Evolutionary conservation across 2,888 invertebrate species (phyloP), one percentile per base, ranked within the genome.

Genomic region (Sinopyrophorus schimmeli): DNA sequence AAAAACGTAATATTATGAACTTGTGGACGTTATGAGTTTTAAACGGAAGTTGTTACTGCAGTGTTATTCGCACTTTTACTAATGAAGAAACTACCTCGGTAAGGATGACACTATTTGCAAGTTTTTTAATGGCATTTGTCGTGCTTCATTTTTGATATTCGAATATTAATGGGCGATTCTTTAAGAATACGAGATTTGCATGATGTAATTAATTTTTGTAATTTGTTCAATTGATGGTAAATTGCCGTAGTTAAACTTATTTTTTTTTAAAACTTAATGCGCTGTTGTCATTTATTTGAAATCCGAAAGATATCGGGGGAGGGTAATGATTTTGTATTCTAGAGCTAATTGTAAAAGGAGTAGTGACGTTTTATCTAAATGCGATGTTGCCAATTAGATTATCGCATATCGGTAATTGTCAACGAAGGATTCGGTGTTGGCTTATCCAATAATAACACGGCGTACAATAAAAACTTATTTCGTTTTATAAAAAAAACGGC

Each of bases 71-170:
- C 38, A 47, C 43, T 38, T 41, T 47, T 54, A 47, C 53, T 47
- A 47, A 61, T 62, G 62, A 62, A 62, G 62, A 61, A 57, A 54
- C 61, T 53, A 55, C 60, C 59, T 59, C 60, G 62, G 62, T 62
- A 62, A 62, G 57, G 59, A 59, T 55, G 58, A 58, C 57, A 57
- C 53, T 55, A 51, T 53, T 55, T 32, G 38, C 27, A 31, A 40
- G 26, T 43, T 39, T 43, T 40, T 34, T n/a, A n/a, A 11, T 9
- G 11, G 11, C 27, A 27, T 11, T 27, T 10, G 7, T 26, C n/a
- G n/a, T n/a, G n/a, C n/a, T n/a, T n/a, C n/a, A n/a, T n/a, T n/a
- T n/a, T n/a, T n/a, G n/a, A n/a, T n/a, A n/a, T n/a, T n/a, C n/a
- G n/a, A n/a, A n/a, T n/a, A n/a, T n/a, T n/a, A n/a, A n/a, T n/a